Conservation (phyloP, 2,113 vertebrate genomes). For the Furnarius figulus region DNA sequence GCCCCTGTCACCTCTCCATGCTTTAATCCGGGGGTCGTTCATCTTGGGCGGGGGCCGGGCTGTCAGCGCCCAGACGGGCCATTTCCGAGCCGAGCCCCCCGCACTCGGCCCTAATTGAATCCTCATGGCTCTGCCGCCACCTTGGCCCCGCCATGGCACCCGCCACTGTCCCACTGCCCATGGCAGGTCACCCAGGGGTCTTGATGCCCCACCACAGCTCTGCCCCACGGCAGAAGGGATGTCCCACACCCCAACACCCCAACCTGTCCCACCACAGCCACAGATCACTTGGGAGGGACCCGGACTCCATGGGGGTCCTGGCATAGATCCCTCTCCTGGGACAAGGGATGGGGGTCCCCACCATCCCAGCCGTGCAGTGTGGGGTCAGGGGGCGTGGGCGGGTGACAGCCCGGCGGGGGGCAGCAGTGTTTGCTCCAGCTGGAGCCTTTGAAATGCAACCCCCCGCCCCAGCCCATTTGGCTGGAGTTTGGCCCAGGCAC, state of each 20-base stretch:
- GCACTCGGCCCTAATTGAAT: conserved; percentile 81
- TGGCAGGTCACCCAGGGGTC: not conserved
- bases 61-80: conserved; percentile 87
- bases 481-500: conserved; percentile 40
- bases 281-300: not conserved
- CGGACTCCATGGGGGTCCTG: accelerated
- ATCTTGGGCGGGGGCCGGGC: conserved; percentile 79
- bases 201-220: not conserved
- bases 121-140: conserved; percentile 73
- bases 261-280: not conserved
- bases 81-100: conserved; percentile 74
- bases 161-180: not conserved
- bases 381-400: not conserved
- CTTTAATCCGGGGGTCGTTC: conserved; percentile 84
- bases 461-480: conserved; percentile 21
- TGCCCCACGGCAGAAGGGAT: accelerated
- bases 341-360: not conserved
- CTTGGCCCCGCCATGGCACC: not conserved
- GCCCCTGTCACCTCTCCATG: conserved; percentile 83
- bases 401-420: not conserved
- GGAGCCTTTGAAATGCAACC: conserved; percentile 59
- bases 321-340: not conserved
- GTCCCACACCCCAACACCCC: not conserved
- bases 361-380: not conserved
- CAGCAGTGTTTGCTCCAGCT: conserved; percentile 25